Conservation (phyloP, 2,797 vertebrate genomes). For the Chrysocyon brachyurus region DNA sequence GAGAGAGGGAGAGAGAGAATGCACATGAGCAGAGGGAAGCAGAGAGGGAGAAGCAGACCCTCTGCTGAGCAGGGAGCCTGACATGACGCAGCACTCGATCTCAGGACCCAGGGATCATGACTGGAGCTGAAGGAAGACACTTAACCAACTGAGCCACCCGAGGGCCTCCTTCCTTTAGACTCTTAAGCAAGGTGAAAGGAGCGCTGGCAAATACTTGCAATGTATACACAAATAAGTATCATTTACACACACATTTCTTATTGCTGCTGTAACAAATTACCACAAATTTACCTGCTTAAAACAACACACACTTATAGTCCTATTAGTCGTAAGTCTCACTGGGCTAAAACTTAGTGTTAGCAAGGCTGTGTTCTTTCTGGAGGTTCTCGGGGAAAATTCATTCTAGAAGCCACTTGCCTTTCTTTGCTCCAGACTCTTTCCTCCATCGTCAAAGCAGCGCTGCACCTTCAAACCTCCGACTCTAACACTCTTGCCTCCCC, state of each 20-base stretch:
- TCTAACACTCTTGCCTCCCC: neutral
- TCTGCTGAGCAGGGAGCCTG: neutral
- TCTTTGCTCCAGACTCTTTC: neutral
- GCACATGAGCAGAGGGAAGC: neutral
- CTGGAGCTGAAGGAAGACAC: neutral
- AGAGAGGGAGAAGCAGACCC: neutral
- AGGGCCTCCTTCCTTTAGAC: neutral
- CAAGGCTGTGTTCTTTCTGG: neutral
- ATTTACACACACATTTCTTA: neutral
- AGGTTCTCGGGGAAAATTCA: neutral
- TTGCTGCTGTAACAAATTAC: neutral
- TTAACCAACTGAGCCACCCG: neutral
- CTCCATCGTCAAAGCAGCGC: neutral
- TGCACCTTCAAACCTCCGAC: neutral
- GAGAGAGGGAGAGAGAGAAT: neutral
- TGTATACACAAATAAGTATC: neutral
- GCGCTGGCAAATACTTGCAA: neutral
- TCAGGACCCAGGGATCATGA: neutral
- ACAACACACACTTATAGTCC: neutral
- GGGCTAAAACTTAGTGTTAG: too few species aligned
- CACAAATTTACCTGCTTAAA: neutral
- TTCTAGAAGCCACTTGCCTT: neutral
- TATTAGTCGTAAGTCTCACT: neutral
- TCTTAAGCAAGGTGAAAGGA: neutral
- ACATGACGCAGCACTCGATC: accelerated